A percentile compares a stretch with the other conserved stretches of the same genome.
These are phyloP conservation scores for Phaenicophaeus curvirostris DNA, from an alignment of 2,797 vertebrate species.

Conservation along the genomic window DNA sequence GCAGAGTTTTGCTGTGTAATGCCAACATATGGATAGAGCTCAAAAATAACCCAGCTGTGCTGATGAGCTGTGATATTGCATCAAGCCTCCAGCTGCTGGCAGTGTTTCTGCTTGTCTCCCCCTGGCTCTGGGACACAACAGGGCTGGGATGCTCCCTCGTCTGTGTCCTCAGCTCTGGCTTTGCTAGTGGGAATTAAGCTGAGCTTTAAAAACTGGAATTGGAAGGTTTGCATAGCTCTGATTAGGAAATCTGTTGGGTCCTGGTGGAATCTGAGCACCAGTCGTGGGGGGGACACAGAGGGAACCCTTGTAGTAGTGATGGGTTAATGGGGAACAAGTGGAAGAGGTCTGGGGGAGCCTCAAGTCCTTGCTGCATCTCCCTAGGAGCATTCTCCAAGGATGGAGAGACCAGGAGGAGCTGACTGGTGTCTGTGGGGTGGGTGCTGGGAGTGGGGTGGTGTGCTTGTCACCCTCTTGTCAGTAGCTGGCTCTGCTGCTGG, in stretches of 20 bases:
- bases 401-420: too few relatives aligned
- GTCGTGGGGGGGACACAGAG: rapidly evolving
- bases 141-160: neutral
- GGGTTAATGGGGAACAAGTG: neutral
- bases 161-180: neutral
- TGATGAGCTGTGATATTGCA: neutral
- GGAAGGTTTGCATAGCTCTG: neutral
- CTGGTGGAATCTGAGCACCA: neutral
- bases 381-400: neutral
- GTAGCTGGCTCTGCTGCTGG: neutral
- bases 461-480: neutral
- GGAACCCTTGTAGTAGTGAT: neutral
- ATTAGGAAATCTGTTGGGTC: neutral
- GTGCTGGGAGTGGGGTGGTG: too few relatives aligned
- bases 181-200: neutral
- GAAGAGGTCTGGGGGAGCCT: neutral
- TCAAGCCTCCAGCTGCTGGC: rapidly evolving
- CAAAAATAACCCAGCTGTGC: neutral
- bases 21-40: neutral
- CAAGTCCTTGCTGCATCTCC: neutral
- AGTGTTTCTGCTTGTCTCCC: neutral
- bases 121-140: neutral
- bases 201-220: neutral
- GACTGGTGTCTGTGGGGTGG: neutral
- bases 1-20: neutral